These are phyloP conservation scores for Caenorhabditis sp. DNA, from an alignment of 2,888 invertebrate species.

Conservation along the genomic window DNA sequence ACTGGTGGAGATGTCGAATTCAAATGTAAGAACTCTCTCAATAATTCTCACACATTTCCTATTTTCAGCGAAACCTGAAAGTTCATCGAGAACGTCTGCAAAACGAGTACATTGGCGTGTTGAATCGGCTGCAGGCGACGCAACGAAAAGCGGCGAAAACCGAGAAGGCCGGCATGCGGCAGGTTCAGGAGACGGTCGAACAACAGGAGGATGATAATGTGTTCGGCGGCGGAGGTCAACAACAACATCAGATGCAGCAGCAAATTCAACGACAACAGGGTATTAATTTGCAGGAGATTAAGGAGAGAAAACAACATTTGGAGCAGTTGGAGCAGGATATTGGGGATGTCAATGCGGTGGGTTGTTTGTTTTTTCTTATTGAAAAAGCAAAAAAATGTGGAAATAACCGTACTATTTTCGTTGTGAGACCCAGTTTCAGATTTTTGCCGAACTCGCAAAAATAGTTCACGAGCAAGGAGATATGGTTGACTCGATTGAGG, in stretches of 20 bases:
- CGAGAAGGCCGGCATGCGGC: constrained; percentile 46
- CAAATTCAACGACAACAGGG: constrained; percentile 58
- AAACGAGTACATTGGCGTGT: constrained; percentile 64
- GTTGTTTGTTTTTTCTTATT: neutral
- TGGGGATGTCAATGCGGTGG: constrained; percentile 62
- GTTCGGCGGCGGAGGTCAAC: constrained; percentile 5
- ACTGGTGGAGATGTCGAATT: constrained; percentile 54
- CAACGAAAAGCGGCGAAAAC: constrained; percentile 58
- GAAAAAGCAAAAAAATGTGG: too few relatives aligned
- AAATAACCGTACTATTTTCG: too few relatives aligned
- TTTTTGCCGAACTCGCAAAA: constrained; percentile 67
- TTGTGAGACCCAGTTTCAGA: too few relatives aligned
- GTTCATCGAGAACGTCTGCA: constrained; percentile 63
- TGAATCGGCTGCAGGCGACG: constrained; percentile 62
- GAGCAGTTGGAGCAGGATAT: constrained; percentile 67
- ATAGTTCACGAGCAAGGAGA: constrained; percentile 70
- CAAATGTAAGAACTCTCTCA: constrained; percentile 47
- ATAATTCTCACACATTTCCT: too few relatives aligned
- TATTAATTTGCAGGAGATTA: constrained; percentile 59
- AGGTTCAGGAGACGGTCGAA: constrained; percentile 38
- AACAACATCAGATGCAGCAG: constrained; percentile 14
- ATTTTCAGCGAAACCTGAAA: constrained; percentile 48
- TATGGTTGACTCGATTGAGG: constrained; percentile 69
- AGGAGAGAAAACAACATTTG: constrained; percentile 63
- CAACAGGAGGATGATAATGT: constrained; percentile 12